These are phyloP conservation scores for Tipula lateralis DNA, from an alignment of 2,888 invertebrate species.

Conservation along the genomic window DNA sequence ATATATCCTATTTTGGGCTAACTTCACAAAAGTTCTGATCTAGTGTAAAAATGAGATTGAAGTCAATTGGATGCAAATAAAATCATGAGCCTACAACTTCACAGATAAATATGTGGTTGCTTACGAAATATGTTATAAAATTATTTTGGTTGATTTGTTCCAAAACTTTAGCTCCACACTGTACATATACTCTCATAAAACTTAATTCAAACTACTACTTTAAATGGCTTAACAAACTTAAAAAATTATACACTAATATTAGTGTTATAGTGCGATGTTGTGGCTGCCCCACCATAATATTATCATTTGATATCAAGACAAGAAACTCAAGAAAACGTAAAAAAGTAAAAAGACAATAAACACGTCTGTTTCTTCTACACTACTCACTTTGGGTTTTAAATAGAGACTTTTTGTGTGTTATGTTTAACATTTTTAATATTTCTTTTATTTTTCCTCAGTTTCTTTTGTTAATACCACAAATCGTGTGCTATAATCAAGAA, in stretches of 20 bases:
- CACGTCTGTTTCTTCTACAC: not conserved
- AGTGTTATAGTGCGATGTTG: not conserved
- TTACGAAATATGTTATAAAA: no score
- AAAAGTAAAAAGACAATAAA: not conserved
- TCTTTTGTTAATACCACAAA: slow-evolving; percentile 24
- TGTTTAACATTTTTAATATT: not conserved
- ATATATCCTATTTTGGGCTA: no score
- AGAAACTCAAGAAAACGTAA: slow-evolving; percentile 13
- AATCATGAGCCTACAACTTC: no score
- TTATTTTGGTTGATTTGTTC: no score
- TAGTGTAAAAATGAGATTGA: no score
- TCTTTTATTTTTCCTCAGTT: slow-evolving; percentile 12
- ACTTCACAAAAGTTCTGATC: no score
- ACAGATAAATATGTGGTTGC: no score
- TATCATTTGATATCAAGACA: not conserved
- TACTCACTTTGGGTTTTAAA: slow-evolving; percentile 4
- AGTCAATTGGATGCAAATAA: no score
- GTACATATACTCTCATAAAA: not conserved
- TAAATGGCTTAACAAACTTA: not conserved
- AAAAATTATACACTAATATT: not conserved
- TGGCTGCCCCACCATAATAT: not conserved
- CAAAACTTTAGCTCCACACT: no score
- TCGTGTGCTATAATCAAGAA: not conserved
- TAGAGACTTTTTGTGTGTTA: slow-evolving; percentile 5
- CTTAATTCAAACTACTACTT: not conserved